Conservation (phyloP, 2,888 invertebrate species). For the Nemotelus nigrinus region DNA sequence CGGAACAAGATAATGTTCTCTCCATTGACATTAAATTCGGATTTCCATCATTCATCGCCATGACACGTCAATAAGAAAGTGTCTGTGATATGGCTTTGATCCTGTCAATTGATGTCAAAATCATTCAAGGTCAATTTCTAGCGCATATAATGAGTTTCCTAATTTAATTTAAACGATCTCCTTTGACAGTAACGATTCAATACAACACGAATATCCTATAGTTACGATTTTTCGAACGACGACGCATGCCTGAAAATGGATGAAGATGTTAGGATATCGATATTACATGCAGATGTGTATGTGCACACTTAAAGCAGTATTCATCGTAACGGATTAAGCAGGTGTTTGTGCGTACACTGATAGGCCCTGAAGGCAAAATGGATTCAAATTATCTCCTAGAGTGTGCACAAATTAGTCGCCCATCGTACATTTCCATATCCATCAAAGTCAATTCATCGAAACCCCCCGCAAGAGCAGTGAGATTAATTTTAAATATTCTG, state of each 20-base stretch:
- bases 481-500: no score
- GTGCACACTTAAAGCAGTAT: neutral
- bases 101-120: conserved; percentile 31
- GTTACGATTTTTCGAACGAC: neutral
- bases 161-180: conserved; percentile 21
- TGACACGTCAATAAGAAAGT: neutral
- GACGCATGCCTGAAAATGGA: conserved; percentile 19
- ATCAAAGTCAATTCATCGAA: no score
- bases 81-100: conserved; percentile 33
- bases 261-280: neutral
- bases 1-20: no score
- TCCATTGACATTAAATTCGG: no score
- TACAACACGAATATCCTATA: no score
- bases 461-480: no score
- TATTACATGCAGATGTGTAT: neutral
- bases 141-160: conserved; percentile 26
- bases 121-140: conserved; percentile 20
- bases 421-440: no score
- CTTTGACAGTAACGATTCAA: neutral
- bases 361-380: conserved; percentile 20
- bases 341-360: conserved; percentile 43
- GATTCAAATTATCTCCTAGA: neutral
- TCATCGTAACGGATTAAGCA: conserved; percentile 34
- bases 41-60: no score
- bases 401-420: conserved; percentile 1